phyloP scores from a whole-genome alignment of 1,140 invertebrate genomes.

The Plectrocnemia conspersa region DNA sequence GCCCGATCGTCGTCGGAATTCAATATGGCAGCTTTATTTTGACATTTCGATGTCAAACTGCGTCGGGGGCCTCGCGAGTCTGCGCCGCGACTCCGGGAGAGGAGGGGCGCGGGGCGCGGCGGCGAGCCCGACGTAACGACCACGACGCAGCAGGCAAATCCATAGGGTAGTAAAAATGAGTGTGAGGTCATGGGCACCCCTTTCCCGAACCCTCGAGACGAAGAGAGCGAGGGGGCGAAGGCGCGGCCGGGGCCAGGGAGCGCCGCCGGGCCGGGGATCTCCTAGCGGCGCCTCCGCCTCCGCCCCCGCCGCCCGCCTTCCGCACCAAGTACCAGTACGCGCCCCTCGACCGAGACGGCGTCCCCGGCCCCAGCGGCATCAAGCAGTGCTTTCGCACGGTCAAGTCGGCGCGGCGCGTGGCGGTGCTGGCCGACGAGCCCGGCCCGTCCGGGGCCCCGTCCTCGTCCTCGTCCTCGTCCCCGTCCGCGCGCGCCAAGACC shows the following conservation, averaged over 20 bases:
- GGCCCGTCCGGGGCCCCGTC: conserved; percentile 32
- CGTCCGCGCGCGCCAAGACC: not conserved
- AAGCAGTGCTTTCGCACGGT: conserved; percentile 49
- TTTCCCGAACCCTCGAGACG: conserved; percentile 45
- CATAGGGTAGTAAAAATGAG: conserved; percentile 50
- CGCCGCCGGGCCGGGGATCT: conserved; percentile 42
- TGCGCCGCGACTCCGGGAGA: conserved; percentile 4
- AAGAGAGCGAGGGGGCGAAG: conserved; percentile 8
- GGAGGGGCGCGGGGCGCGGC: conserved; percentile 15
- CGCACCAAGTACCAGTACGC: conserved; percentile 39
- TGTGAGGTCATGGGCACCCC: conserved; percentile 50
- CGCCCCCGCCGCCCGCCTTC: conserved; percentile 37
- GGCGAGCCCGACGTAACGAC: conserved; percentile 46
- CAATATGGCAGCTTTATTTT: conserved; percentile 51
- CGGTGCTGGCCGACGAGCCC: conserved; percentile 33
- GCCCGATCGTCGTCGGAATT: conserved; percentile 59
- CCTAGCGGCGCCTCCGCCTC: conserved; percentile 27
- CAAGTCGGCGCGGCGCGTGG: conserved; percentile 44
- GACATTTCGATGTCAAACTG: conserved; percentile 54
- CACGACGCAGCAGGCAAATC: conserved; percentile 44
- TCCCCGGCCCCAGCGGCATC: conserved; percentile 44
- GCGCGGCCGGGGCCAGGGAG: conserved; percentile 26
- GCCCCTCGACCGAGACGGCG: conserved; percentile 41
- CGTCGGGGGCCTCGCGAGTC: conserved; percentile 46
- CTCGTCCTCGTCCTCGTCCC: conserved; percentile 21